phyloP scores from a whole-genome alignment of 2,888 invertebrate species.

The Pocota personata region DNA sequence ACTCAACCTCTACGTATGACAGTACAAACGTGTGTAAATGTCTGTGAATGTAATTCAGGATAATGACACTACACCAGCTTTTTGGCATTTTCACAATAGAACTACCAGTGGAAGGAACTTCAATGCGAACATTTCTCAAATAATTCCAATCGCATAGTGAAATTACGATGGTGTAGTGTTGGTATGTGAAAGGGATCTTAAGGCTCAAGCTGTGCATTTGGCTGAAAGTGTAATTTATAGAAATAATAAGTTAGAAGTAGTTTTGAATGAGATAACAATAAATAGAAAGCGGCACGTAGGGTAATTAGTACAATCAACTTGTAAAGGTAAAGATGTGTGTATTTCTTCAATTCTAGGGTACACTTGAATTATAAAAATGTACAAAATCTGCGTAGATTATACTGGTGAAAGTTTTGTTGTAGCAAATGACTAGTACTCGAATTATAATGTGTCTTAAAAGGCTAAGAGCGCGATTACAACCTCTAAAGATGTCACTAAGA shows the following conservation, averaged over 20 bases:
- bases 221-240: constrained; percentile 30
- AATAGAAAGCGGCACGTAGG: constrained; percentile 21
- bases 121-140: constrained; percentile 33
- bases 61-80: constrained; percentile 68
- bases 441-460: too few species aligned
- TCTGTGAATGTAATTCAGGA: constrained; percentile 69
- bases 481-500: too few species aligned
- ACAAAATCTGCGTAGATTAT: too few species aligned
- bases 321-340: not conserved
- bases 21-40: constrained; percentile 64
- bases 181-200: constrained; percentile 40
- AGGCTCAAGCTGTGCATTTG: constrained; percentile 22
- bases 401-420: too few species aligned
- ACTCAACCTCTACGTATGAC: constrained; percentile 17
- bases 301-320: not conserved
- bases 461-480: too few species aligned
- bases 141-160: constrained; percentile 19
- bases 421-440: too few species aligned
- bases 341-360: too few species aligned
- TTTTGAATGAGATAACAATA: constrained; percentile 44
- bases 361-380: too few species aligned
- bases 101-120: constrained; percentile 22
- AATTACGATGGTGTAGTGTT: not conserved
- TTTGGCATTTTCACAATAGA: constrained; percentile 64
- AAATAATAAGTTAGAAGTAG: constrained; percentile 30